These are phyloP conservation scores for Epinotia bilunana DNA, from an alignment of 2,888 invertebrate genomes.

Conservation along the genomic window DNA sequence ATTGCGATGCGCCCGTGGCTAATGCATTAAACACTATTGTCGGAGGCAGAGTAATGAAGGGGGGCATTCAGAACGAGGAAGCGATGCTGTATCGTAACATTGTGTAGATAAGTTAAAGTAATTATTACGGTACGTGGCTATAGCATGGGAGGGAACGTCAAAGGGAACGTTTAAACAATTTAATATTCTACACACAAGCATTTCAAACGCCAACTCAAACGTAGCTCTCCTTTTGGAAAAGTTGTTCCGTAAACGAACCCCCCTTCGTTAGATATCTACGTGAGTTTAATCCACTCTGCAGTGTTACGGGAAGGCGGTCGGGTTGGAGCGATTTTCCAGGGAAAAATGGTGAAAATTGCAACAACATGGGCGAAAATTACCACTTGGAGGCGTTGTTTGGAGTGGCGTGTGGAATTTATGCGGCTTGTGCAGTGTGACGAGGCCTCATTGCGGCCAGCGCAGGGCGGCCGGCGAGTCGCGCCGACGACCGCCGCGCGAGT, in stretches of 20 bases:
- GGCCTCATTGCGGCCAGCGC: constrained; percentile 4
- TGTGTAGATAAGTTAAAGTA: constrained; percentile 74
- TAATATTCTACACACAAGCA: constrained; percentile 83
- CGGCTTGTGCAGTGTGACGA: constrained; percentile 67
- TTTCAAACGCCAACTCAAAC: constrained; percentile 81
- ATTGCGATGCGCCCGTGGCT: constrained; percentile 55
- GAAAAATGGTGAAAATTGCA: constrained; percentile 82
- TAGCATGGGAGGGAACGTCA: constrained; percentile 68
- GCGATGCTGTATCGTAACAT: constrained; percentile 61
- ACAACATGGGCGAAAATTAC: constrained; percentile 81
- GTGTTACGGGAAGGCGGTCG: constrained; percentile 64
- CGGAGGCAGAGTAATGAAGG: constrained; percentile 48
- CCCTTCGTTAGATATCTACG: constrained; percentile 84
- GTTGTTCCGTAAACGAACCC: constrained; percentile 80
- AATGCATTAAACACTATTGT: constrained; percentile 60
- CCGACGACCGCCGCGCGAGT: constrained; percentile 8
- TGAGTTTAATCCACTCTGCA: constrained; percentile 80
- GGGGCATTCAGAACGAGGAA: constrained; percentile 53
- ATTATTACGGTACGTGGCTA: constrained; percentile 74
- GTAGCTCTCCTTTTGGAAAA: constrained; percentile 79
- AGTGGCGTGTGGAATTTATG: constrained; percentile 69
- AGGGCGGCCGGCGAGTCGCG: constrained; percentile 9
- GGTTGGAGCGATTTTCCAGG: constrained; percentile 72
- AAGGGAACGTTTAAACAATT: constrained; percentile 83
- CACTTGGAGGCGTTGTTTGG: constrained; percentile 78